These are phyloP conservation scores for Drosophila mercatorum DNA, from an alignment of 2,888 invertebrate species.

Conservation along the genomic window DNA sequence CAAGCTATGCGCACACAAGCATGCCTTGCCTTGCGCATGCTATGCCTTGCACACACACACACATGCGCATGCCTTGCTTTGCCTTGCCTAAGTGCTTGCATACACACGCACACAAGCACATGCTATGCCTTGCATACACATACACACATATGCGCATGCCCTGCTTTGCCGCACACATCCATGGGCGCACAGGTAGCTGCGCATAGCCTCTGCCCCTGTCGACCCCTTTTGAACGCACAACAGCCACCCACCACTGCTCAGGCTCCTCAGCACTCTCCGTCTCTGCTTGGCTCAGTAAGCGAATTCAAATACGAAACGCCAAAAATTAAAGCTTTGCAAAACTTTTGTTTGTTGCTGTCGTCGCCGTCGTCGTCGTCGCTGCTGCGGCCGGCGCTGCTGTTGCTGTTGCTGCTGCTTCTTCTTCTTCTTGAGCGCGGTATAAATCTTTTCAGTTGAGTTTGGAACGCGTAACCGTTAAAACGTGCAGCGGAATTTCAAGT, in stretches of 20 bases:
- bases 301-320: slow-evolving; percentile 55
- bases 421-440: slow-evolving; percentile 77
- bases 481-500: slow-evolving; percentile 70
- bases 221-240: slow-evolving; percentile 15
- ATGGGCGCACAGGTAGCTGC: background rate
- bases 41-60: too few relatives aligned
- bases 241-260: background rate
- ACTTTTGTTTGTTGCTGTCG: slow-evolving; percentile 51
- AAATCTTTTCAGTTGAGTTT: slow-evolving; percentile 82
- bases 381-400: slow-evolving; percentile 27
- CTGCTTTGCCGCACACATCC: background rate
- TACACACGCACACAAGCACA: background rate
- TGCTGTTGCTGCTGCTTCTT: slow-evolving; percentile 49
- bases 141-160: background rate
- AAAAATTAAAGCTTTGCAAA: slow-evolving; percentile 66
- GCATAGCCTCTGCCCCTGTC: slow-evolving; percentile 6
- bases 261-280: background rate
- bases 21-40: too few relatives aligned
- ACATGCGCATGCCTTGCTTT: too few relatives aligned
- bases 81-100: background rate
- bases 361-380: slow-evolving; percentile 33
- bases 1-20: too few relatives aligned
- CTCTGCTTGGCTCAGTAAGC: background rate
- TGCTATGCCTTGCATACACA: background rate
- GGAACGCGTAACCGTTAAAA: slow-evolving; percentile 80